Base-by-base conservation (phyloP, 23 tunicate species). In the Phallusia fumigata region DNA sequence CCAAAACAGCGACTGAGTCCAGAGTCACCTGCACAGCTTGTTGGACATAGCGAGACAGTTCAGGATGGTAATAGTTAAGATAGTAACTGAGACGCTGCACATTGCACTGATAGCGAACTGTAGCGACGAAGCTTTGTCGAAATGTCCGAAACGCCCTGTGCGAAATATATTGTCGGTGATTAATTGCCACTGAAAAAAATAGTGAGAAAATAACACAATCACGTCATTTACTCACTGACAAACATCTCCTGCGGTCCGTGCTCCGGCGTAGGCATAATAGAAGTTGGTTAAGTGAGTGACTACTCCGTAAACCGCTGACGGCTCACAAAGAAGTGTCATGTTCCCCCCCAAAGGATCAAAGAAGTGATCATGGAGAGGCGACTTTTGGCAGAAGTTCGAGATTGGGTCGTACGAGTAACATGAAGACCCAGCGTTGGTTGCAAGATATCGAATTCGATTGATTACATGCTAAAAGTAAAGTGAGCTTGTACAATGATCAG, bases 21-120 rank as follows among this genome's bases (percentile, higher is more conserved):
- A 77, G 15, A 22, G 53, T 45, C 24, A 77, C 80, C 12, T 77
- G 52, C 47, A 11, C 22, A 77, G 80, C 80, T 77, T 77, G 80
- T 28, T 22, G 31, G 3, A 45, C 50, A 53, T 77, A 77, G 47
- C 35, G 31, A 53, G 10, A 77, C 5, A 77, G 53, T 28, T 36
- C 80, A 22, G 80, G 80, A 24, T 36, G 80, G 5, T 6, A 58
- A 13, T 58, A 22, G 69, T 13, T 58, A 2, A 58, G 28, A 22
- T 21, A 58, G 16, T 58, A 74, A 33, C 32, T 19, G 5, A 19
- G 35, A 33, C 44, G 28, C 16, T 33, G 12, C 45, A 34, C 5
- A 10, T 31, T 74, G 78, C 78, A 34, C 12, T 74, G 78, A 33
- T 19, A 21, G 1, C 45, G 44, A 3, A 31, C 16, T 33, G 78